Evolutionary conservation across 2,113 vertebrate species (phyloP), one percentile per base, ranked within the genome.

Genomic region (Salvelinus alpinus): DNA sequence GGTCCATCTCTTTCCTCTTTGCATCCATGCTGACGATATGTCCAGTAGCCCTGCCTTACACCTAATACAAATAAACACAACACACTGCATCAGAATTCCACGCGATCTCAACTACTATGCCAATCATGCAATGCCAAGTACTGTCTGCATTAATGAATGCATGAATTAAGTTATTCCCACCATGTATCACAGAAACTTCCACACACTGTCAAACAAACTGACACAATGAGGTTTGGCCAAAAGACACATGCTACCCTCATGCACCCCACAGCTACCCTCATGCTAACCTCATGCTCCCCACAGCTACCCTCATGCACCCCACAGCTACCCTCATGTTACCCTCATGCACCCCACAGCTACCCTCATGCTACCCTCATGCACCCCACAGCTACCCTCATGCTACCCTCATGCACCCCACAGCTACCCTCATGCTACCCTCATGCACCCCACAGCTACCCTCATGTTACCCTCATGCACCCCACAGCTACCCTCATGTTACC

Each of bases 1-100:
- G 94, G 84, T 97, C 95, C 97, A 98, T 98, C 86, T 98, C 95
- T 81, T 93, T 94, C 85, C 91, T 90, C 74, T 94, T 95, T 51
- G 90, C 94, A 72, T 97, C 95, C 95, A 96, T 96, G 74, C 51
- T 85, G 83, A 47, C 25, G 6, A 25, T 62, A 80, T 78, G 31
- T 66, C 64, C 6, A 62, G 6, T n/a, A 62, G 59, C 72, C 69
- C n/a, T 9, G 62, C 65, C 81, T 80, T 51, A 78, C 79, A 80
- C 83, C 89, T 93, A 75, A 18, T 69, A 80, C 77, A 71, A 77
- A 78, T 24, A 74, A 11, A 3, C 16, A 14, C 64, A 24, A 25
- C 68, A 48, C 25, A 72, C 22, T 38, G 48, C 13, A 59, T 18
- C n/a, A 25, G 4, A 72, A 48, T 11, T 14, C 27, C n/a, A 8